These are phyloP conservation scores for Okapia johnstoni DNA, from an alignment of 2,113 vertebrate genomes.

Conservation along the genomic window DNA sequence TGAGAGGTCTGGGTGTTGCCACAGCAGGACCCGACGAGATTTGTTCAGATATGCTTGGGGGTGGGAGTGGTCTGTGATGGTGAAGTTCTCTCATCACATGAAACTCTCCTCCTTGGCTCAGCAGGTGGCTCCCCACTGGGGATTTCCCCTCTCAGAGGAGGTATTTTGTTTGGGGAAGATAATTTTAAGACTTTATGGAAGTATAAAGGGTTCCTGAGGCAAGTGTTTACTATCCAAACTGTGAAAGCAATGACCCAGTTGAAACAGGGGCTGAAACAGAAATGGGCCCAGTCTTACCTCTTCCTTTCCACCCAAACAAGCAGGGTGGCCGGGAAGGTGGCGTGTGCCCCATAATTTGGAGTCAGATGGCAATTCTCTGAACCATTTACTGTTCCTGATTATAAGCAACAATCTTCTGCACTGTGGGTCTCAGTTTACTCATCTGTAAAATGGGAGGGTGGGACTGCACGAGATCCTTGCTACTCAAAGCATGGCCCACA, in stretches of 20 bases:
- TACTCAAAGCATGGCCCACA: neutral
- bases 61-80: too few relatives aligned
- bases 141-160: neutral
- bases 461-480: neutral
- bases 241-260: neutral
- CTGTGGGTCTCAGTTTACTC: neutral
- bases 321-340: neutral
- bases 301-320: neutral
- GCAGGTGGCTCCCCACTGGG: neutral
- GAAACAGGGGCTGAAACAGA: neutral
- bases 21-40: neutral
- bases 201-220: neutral
- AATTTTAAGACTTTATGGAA: neutral
- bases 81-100: neutral
- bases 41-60: neutral
- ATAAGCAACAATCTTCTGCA: neutral
- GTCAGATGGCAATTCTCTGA: neutral
- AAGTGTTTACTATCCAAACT: neutral
- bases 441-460: neutral
- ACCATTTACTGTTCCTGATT: neutral
- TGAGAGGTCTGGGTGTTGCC: neutral
- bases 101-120: neutral
- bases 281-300: neutral
- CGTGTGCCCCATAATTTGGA: accelerated
- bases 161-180: neutral